Base-by-base conservation (phyloP, 2,113 vertebrate genomes). In the Semnornis frantzii region DNA sequence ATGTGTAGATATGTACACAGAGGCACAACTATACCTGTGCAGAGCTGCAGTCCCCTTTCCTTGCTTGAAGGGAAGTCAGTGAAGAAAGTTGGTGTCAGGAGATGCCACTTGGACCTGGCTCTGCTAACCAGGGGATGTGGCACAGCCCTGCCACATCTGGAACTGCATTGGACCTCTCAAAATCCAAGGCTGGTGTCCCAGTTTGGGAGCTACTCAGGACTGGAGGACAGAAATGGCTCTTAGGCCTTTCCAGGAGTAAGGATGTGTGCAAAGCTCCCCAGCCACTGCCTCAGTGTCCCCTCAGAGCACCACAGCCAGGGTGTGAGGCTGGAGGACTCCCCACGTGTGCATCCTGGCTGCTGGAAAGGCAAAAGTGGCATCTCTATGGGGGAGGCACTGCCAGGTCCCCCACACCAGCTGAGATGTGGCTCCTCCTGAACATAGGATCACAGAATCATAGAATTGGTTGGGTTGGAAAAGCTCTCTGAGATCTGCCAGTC, bases 161-260 rank as follows among this genome's bases (percentile, higher is more conserved):
- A n/a, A 30, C 0, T 0, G 42, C 52, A 7, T 0, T 12, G 19
- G 15, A 25, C 48, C 63, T 60, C 5, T 4, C 42, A 2, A 42
- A 65, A 42, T 48, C 44, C 16, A 46, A 46, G 44, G 44, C 15
- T 46, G 44, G 15, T 44, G 5, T 44, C 37, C 37, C 37, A 39
- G 37, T 39, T 39, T 39, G 37, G 37, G 37, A 39, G 37, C 37
- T 39, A 10, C 37, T 11, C 37, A 39, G 37, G 37, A 39, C 37
- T 37, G 37, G 37, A 37, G 37, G 37, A 10, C 37, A 37, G 37
- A 37, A 37, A 37, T 37, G 37, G 10, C 37, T 39, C 37, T 39
- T 11, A 39, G 37, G 9, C 37, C 37, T 39, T 39, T 39, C 37
- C 37, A 39, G 37, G 37, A 39, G 37, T 39, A 39, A 39, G 37